These are phyloP conservation scores for Macrotrachela quadricornifera DNA, from an alignment of 1,140 invertebrate species.

Conservation along the genomic window DNA sequence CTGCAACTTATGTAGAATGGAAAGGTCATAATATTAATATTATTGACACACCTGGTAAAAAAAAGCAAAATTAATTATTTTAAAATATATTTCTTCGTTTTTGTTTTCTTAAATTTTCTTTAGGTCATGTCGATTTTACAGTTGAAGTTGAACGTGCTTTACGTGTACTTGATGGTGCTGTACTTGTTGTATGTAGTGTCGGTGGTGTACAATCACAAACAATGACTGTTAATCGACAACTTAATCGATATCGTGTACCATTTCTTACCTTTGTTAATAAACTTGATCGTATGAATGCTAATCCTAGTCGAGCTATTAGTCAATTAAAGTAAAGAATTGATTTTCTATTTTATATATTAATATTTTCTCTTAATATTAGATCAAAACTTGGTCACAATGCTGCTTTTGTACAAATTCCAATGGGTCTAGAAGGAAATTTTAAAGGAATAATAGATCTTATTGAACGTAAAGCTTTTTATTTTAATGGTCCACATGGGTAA, in stretches of 20 bases:
- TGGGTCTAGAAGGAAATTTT: conserved; percentile 67
- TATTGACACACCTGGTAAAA: conserved; percentile 91
- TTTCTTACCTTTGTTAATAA: conserved; percentile 96
- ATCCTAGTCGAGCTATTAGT: conserved; percentile 45
- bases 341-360: background rate
- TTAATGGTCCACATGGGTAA: conserved; percentile 67
- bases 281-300: conserved; percentile 68
- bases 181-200: conserved; percentile 82
- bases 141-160: conserved; percentile 91
- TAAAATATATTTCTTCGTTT: too few relatives aligned
- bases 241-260: conserved; percentile 86
- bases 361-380: conserved; percentile 21
- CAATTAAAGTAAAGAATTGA: conserved; percentile 38
- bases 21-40: conserved; percentile 93
- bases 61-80: too few relatives aligned
- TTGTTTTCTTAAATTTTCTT: conserved; percentile 4
- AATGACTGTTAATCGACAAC: conserved; percentile 86
- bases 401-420: conserved; percentile 80
- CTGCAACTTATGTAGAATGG: conserved; percentile 93
- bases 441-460: conserved; percentile 75
- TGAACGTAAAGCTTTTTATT: conserved; percentile 65
- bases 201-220: conserved; percentile 97
- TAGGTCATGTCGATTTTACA: conserved; percentile 93
- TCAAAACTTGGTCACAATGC: conserved; percentile 81
- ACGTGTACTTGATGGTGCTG: conserved; percentile 81